A percentile compares a stretch with the other conserved stretches of the same genome.
Evolutionary conservation across 2,797 vertebrate species (phyloP).

Genomic region (Molossus alvarezi): DNA sequence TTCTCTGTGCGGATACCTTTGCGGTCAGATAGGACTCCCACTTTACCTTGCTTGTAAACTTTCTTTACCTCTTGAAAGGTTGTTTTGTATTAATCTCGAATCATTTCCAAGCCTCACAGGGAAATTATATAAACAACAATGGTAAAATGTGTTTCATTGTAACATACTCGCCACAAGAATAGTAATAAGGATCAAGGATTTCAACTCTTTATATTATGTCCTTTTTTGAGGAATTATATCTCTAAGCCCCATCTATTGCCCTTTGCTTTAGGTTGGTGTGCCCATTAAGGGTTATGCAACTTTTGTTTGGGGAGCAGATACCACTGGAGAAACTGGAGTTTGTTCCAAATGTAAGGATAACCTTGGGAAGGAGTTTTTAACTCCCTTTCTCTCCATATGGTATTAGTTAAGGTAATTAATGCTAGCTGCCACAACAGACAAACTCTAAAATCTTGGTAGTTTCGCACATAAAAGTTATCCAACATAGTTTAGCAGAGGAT

Average conservation of each 20-base stretch:
- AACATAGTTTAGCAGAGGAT: background rate
- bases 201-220: background rate
- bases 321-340: background rate
- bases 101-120: background rate
- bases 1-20: background rate
- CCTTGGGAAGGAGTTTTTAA: background rate
- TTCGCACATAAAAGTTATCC: background rate
- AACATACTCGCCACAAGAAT: background rate
- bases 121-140: constrained; percentile 9
- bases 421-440: background rate
- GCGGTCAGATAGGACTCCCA: background rate
- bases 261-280: background rate
- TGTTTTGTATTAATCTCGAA: constrained; percentile 1
- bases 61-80: constrained; percentile 12
- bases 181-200: constrained; percentile 5
- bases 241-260: background rate
- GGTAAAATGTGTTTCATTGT: constrained; percentile 3
- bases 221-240: background rate
- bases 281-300: background rate
- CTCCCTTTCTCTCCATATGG: background rate
- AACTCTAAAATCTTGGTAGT: background rate
- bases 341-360: constrained; percentile 16
- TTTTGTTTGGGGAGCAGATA: background rate
- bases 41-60: background rate
- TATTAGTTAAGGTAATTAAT: constrained; percentile 3